Evolutionary conservation across 2,797 vertebrate genomes (phyloP), one percentile per base, ranked within the genome.

Genomic region (Melanotaenia pygmaea): DNA sequence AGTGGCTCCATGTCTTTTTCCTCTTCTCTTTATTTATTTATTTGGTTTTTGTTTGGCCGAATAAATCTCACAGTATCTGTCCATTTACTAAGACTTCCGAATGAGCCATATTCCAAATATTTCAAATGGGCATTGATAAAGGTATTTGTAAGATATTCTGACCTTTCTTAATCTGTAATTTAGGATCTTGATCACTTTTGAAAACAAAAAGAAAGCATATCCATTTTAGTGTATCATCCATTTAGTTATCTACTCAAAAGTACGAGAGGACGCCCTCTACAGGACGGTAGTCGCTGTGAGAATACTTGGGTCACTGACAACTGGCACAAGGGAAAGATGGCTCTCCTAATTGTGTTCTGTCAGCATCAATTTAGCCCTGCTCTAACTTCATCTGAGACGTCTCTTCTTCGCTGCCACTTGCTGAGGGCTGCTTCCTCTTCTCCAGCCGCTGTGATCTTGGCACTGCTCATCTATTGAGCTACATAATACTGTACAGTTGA

Each of bases 291-390:
- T 84, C 69, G 83, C 64, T 72, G 50, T 26, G 67, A 77, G 59
- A 82, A 85, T 63, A 51, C 86, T 79, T 12, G 72, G 84, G 85
- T 84, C 86, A 80, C 72, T 90, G 90, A 91, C 86, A 87, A 72
- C 83, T 86, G 88, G 93, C 53, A 69, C 67, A 35, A 84, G 58
- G 70, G 72, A 53, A 79, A 43, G 69, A 85, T 63, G 66, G 80
- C 76, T 84, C 70, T 64, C 40, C 86, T 93, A 93, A 94, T 93
- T 91, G 84, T 82, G 69, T 76, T 86, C 89, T 92, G 92, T 94
- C 92, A 90, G 81, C 88, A 82, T 67, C 88, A 91, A 91, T 94
- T 93, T 90, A 81, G 59, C 72, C 10, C 11, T 3, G 59, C 67
- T 58, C 69, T 80, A 82, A 88, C 87, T 87, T 83, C 66, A 82